Base-by-base conservation (phyloP, 2,888 invertebrate species). In the Metalampra italica region DNA sequence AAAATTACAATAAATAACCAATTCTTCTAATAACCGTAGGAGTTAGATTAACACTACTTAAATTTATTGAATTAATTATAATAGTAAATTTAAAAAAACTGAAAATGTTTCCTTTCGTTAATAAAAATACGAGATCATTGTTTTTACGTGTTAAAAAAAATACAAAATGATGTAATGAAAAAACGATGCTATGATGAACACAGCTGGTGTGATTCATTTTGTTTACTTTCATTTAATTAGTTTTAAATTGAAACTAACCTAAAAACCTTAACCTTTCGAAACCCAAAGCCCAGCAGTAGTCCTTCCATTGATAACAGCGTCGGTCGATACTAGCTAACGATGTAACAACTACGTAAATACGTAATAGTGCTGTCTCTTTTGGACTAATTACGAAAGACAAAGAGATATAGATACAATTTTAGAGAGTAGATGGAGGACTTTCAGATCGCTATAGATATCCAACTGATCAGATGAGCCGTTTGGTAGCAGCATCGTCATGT, bases 1-100 rank as follows among this genome's bases (percentile, higher is more conserved):
- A 60, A 55, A 55, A 47, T n/a, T 57, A 75, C 81, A 86, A 86
- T 86, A 87, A 86, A 86, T 85, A 86, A 73, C 77, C 77, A 83
- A 78, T 85, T 80, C 70, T 64, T 74, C 78, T 82, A 79, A 71
- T 70, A 80, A 81, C 69, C 72, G 69, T 78, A 67, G 68, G 66
- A 63, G 59, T 52, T 64, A 64, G 56, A 60, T 62, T 69, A 68
- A 56, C 60, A 53, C 68, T 46, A 52, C 47, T 46, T 47, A 49
- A 49, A 52, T 30, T 39, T 38, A 46, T 29, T 7, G 5, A 22
- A 22, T 39, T 47, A 54, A 49, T 36, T 48, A 48, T 48, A 47
- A 47, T 22, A 22, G 2, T 22, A 22, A 22, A 22, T 36, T 29
- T 45, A 39, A 49, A 46, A 40, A 49, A 52, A 53, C 40, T 46